phyloP scores from a whole-genome alignment of 1,140 invertebrate species.

The Thaumetopoea pityocampa region DNA sequence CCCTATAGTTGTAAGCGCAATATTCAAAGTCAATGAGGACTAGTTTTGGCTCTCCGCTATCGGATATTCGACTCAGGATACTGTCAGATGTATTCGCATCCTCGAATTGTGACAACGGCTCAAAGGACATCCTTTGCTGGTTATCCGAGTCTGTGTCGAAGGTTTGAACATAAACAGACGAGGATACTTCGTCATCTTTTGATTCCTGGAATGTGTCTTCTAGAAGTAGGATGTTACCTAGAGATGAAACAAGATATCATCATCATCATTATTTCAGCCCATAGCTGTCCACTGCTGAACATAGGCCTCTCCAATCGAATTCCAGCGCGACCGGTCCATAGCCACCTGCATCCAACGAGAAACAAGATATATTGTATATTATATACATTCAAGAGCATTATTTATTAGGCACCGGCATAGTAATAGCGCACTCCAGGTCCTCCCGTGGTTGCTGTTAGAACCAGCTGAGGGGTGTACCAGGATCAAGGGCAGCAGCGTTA shows the following conservation, averaged over 20 bases:
- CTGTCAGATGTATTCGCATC: constrained; percentile 59
- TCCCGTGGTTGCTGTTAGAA: too few species aligned
- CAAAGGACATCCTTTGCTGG: constrained; percentile 22
- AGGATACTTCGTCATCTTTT: constrained; percentile 38
- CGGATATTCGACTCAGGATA: constrained; percentile 54
- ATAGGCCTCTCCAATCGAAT: too few species aligned
- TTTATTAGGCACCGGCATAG: too few species aligned
- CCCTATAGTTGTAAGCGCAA: constrained; percentile 94
- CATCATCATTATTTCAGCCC: too few species aligned
- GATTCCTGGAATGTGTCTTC: constrained; percentile 60
- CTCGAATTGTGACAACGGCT: constrained; percentile 31
- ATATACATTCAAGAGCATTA: too few species aligned
- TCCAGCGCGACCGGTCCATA: too few species aligned
- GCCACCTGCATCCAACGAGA: too few species aligned
- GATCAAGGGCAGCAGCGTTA: too few species aligned
- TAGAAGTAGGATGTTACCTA: constrained; percentile 77
- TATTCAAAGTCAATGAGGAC: constrained; percentile 96
- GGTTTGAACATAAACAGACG: constrained; percentile 17
- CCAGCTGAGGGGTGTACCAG: too few species aligned
- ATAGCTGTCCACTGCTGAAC: too few species aligned
- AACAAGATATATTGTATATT: too few species aligned
- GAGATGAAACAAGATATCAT: constrained; percentile 1
- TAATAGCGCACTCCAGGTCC: too few species aligned
- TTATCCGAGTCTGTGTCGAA: constrained; percentile 12
- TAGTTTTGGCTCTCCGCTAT: constrained; percentile 78